A percentile compares a stretch with the other conserved stretches of the same genome.
phyloP scores from a whole-genome alignment of 2,113 vertebrate species.

The Fregetta grallaria region DNA sequence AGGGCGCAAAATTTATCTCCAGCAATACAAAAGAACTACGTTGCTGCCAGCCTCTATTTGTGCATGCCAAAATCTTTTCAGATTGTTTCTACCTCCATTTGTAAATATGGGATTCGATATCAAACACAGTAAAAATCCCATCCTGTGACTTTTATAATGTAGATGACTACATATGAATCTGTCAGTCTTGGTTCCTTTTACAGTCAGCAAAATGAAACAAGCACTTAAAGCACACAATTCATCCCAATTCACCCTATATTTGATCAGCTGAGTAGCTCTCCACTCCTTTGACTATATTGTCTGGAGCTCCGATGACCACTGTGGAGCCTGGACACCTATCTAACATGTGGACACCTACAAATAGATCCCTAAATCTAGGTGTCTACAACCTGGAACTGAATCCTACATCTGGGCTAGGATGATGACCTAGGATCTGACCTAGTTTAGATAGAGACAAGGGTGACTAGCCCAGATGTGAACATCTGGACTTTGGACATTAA shows the following conservation, averaged over 20 bases:
- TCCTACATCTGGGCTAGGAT: background rate
- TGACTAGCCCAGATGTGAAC: background rate
- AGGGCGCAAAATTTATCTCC: conserved; percentile 53
- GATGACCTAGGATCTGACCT: background rate
- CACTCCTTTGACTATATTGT: background rate
- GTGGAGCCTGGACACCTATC: background rate
- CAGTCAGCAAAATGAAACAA: background rate
- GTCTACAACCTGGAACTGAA: background rate
- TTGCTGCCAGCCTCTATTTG: background rate
- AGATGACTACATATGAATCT: background rate
- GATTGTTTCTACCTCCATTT: background rate
- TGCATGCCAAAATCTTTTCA: background rate
- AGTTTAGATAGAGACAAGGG: background rate
- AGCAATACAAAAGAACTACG: background rate
- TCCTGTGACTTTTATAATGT: background rate
- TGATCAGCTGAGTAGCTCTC: background rate
- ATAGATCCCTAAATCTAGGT: background rate
- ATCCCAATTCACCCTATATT: background rate
- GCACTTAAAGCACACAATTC: background rate
- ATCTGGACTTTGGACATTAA: background rate
- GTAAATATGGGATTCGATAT: background rate
- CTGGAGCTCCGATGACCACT: background rate
- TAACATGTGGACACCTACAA: background rate
- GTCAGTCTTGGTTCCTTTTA: background rate
- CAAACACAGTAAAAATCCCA: background rate